Evolutionary conservation across 2,888 invertebrate genomes (phyloP), one percentile per base, ranked within the genome.

Genomic region (Apoda limacodes): DNA sequence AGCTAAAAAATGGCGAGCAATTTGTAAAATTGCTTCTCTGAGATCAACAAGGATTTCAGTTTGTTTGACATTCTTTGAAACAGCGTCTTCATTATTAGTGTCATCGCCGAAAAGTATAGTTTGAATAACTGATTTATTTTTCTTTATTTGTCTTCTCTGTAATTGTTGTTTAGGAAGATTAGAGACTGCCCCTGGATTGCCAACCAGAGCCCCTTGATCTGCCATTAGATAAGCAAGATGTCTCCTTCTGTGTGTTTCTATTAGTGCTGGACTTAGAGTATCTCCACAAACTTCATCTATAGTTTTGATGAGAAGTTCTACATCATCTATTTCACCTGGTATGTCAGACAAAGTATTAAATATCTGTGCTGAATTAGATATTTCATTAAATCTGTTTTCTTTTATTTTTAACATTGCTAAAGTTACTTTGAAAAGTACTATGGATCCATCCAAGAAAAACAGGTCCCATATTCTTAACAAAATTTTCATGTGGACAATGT

Each of bases 41-140:
- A 99, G 83, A 78, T 98, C 98, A n/a, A 99, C 97, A 43, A 99
- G 82, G 54, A 98, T 90, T 83, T 99, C 98, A 49, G 99, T 99
- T 80, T 98, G 98, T 40, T 93, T 89, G 29, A 99, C 94, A 81
- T 99, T 99, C 71, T 99, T 99, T 38, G 92, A 93, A 60, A 96
- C 91, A 9, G 91, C 82, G 64, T 93, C 92, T 47, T 95, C 93
- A 54, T 88, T 88, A 39, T 84, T 86, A 40, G 82, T 84, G 40
- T 89, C 88, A 59, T 90, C 90, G 20, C 93, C 93, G 71, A 94
- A 94, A 11, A 97, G 74, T 50, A 96, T 85, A 32, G 92, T 84
- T 61, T 95, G 94, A 42, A 97, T 87, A 42, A 96, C 88, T 1
- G 96, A 95, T 74, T 95, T 94, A 32, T 86, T 92, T 57, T 93